These are phyloP conservation scores for Lepeophtheirus nordmannii DNA, from an alignment of 2,888 invertebrate genomes.

Conservation along the genomic window DNA sequence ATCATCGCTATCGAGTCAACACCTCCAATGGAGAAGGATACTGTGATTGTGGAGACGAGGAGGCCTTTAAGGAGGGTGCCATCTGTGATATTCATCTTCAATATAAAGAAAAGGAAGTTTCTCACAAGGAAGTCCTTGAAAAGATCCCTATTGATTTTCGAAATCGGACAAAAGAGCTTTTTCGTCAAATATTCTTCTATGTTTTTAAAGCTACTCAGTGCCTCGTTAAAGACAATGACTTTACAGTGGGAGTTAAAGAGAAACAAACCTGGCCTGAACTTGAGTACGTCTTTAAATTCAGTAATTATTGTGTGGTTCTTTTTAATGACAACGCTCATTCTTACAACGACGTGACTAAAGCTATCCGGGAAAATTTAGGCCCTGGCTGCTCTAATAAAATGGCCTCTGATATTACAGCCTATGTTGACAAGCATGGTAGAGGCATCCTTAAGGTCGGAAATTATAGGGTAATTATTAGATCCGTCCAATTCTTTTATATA, in stretches of 20 bases:
- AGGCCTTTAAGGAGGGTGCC: slow-evolving; percentile 13
- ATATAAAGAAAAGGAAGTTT: background rate
- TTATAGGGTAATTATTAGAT: background rate
- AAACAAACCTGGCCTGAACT: slow-evolving; percentile 17
- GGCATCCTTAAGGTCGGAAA: slow-evolving; percentile 12
- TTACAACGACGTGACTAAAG: slow-evolving; percentile 11
- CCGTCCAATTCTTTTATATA: too few species aligned
- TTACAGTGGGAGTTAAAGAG: slow-evolving; percentile 13
- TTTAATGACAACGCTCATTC: slow-evolving; percentile 18
- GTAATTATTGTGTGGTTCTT: slow-evolving; percentile 4
- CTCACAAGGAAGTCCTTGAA: slow-evolving; percentile 6
- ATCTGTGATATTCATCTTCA: slow-evolving; percentile 3
- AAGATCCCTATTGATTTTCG: slow-evolving; percentile 10
- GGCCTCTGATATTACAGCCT: slow-evolving; percentile 14
- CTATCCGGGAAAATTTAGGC: background rate
- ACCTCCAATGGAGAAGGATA: slow-evolving; percentile 14
- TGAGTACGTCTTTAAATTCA: slow-evolving; percentile 10
- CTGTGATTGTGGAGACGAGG: slow-evolving; percentile 23
- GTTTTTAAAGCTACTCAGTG: background rate
- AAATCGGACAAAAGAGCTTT: background rate
- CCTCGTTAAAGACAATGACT: slow-evolving; percentile 7
- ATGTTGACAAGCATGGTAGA: slow-evolving; percentile 15
- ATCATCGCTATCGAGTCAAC: slow-evolving; percentile 17
- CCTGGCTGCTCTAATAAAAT: slow-evolving; percentile 1
- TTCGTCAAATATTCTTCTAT: slow-evolving; percentile 3